A percentile compares a stretch with the other conserved stretches of the same genome.
These are phyloP conservation scores for Sarcoramphus papa DNA, from an alignment of 2,797 vertebrate genomes.

Conservation along the genomic window DNA sequence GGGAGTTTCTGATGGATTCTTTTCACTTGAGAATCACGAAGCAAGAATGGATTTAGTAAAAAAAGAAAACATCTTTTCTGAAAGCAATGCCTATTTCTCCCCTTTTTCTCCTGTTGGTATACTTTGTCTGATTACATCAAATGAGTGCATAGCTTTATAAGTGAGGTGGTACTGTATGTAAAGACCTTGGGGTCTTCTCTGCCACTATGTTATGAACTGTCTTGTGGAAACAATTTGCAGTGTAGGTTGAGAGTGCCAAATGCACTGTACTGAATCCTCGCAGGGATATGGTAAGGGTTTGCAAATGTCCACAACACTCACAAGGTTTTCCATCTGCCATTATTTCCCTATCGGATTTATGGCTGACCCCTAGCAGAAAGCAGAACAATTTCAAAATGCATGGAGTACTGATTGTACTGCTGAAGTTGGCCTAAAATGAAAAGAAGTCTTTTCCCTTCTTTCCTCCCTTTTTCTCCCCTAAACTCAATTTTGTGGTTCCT, in stretches of 20 bases:
- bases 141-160: background rate
- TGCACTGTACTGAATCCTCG: background rate
- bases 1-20: background rate
- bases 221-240: background rate
- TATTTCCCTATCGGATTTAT: background rate
- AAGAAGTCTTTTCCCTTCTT: background rate
- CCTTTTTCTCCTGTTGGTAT: background rate
- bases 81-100: background rate
- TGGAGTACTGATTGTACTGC: background rate
- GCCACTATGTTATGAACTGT: background rate
- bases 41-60: background rate
- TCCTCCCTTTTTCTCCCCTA: background rate
- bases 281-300: background rate
- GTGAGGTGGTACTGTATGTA: background rate
- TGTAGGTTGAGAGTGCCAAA: background rate
- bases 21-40: background rate
- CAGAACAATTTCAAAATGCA: background rate
- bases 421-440: background rate
- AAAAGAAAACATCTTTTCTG: background rate
- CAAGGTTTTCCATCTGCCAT: background rate
- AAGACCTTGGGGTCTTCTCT: background rate
- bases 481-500: constrained; percentile 27
- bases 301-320: background rate
- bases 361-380: background rate
- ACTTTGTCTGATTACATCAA: background rate